Conservation (phyloP, 2,888 invertebrate genomes). For the Philereme transversata region DNA sequence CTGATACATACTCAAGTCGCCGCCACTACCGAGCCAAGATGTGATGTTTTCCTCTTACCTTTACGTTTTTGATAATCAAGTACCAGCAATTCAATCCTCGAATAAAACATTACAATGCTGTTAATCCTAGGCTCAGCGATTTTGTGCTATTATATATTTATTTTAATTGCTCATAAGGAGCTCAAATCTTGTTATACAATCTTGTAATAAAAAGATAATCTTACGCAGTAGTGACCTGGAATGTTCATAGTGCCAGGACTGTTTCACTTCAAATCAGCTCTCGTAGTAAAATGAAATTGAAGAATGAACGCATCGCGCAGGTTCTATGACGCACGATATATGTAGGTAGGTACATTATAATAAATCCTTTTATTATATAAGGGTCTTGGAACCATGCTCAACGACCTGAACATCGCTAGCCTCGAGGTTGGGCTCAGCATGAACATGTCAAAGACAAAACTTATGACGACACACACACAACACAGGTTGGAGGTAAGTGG, state of each 20-base stretch:
- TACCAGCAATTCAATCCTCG: slow-evolving; percentile 1
- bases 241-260: slow-evolving; percentile 67
- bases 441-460: no score
- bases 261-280: slow-evolving; percentile 10
- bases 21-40: background rate
- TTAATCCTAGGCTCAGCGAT: slow-evolving; percentile 15
- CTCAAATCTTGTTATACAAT: slow-evolving; percentile 46
- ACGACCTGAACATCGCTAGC: no score
- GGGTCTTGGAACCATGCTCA: no score
- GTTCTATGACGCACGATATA: no score
- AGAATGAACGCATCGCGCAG: no score
- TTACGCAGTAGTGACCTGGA: slow-evolving; percentile 80
- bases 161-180: slow-evolving; percentile 42
- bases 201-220: slow-evolving; percentile 72
- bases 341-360: no score
- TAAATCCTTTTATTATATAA: no score
- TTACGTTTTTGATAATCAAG: background rate
- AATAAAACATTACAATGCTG: slow-evolving; percentile 22
- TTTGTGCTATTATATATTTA: slow-evolving; percentile 33
- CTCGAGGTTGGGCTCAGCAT: no score
- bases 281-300: background rate
- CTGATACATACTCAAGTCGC: no score
- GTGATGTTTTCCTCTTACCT: background rate
- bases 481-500: no score
- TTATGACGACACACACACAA: no score